These are phyloP conservation scores for Phenganax stokvisi DNA, from an alignment of 92 coral and sea anemone genomes.

Conservation along the genomic window DNA sequence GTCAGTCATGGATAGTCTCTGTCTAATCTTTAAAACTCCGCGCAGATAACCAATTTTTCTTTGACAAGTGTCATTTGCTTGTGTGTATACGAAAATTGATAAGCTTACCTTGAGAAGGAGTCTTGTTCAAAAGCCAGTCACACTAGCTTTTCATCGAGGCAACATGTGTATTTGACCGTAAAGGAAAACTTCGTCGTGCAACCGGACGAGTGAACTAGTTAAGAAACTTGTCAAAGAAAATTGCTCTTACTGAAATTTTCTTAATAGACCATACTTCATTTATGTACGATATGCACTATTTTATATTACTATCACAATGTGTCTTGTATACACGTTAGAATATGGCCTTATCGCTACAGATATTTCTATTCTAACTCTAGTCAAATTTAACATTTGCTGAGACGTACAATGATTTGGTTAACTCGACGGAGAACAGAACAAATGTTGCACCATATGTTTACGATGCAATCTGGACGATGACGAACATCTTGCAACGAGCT, in stretches of 20 bases:
- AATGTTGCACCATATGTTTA: conserved; percentile 53
- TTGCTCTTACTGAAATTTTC: too few relatives aligned
- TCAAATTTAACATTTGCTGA: conserved; percentile 44
- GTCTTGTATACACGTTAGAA: too few relatives aligned
- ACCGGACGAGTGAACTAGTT: too few relatives aligned
- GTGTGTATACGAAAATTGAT: neutral
- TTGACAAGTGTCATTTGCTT: neutral
- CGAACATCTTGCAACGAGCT: conserved; percentile 68
- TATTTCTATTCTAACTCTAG: conserved; percentile 33
- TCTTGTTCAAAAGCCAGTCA: too few relatives aligned
- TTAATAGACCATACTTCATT: neutral
- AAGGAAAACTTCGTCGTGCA: too few relatives aligned
- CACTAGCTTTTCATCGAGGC: too few relatives aligned
- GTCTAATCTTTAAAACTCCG: neutral
- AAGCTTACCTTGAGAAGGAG: neutral
- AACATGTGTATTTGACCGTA: too few relatives aligned
- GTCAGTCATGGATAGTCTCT: conserved; percentile 33
- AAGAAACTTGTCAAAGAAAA: too few relatives aligned
- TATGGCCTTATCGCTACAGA: too few relatives aligned
- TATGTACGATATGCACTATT: neutral
- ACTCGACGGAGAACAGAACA: conserved; percentile 64
- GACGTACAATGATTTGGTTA: conserved; percentile 58
- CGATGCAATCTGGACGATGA: conserved; percentile 96
- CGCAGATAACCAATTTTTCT: neutral
- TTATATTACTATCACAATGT: neutral